Evolutionary conservation across 2,113 vertebrate genomes (phyloP), one percentile per base, ranked within the genome.

Genomic region (Lampris megalopsis): DNA sequence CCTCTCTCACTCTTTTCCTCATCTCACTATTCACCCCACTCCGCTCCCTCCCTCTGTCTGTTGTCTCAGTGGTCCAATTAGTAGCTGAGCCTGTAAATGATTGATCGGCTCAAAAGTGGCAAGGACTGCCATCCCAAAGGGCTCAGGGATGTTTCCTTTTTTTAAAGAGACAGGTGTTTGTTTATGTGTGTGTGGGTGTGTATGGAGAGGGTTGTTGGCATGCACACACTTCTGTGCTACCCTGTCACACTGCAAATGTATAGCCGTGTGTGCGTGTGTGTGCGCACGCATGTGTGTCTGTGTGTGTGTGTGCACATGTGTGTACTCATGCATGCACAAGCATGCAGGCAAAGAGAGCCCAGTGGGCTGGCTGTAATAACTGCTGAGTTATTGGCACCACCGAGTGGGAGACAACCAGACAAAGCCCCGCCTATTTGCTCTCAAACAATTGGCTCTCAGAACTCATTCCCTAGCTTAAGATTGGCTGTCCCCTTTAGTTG

Each of bases 401-500:
- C 48, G 68, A 80, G 50, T 49, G 67, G 79, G 60, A 24, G 24
- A 42, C 35, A 49, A 57, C 69, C 75, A 49, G 8, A 41, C 50
- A 67, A 45, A 42, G 8, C 36, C 42, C 80, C 81, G 80, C 79
- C 84, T 74, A 60, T 65, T 87, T 56, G 61, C 77, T 79, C 59
- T 49, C 70, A 2, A 6, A 1, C 11, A 41, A 90, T 84, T 88
- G 81, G 88, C 80, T 65, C 47, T 58, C 59, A 56, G 40, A 47
- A 24, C 5, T 68, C 43, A 4, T 52, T 85, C 43, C 63, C 62
- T 35, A 24, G 52, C 43, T 86, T 9, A 3, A 42, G 4, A 88
- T 86, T 89, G 89, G 88, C 78, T 85, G 63, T 7, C 40, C 38
- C 4, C 8, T 42, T 78, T 62, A 53, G 81, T 80, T 68, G 74